These are phyloP conservation scores for Caenorhabditis sinica DNA, from an alignment of 2,888 invertebrate genomes.

Conservation along the genomic window DNA sequence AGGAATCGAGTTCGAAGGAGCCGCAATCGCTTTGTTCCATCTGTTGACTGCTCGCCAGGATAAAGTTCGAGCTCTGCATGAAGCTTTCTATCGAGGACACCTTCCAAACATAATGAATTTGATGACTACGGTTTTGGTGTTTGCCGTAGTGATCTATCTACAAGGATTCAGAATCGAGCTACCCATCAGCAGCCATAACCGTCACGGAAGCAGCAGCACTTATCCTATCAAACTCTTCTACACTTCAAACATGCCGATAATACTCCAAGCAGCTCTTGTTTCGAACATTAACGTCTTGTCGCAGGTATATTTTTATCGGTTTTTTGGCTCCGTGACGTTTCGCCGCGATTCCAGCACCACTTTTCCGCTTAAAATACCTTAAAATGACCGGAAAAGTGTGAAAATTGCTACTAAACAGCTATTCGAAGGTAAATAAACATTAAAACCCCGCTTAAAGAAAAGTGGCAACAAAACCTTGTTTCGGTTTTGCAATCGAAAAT, in stretches of 20 bases:
- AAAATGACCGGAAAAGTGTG: too few relatives aligned
- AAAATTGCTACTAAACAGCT: too few relatives aligned
- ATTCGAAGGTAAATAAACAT: too few relatives aligned
- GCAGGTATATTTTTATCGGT: too few relatives aligned
- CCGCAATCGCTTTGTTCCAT: constrained; percentile 98
- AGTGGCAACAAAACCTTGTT: too few relatives aligned
- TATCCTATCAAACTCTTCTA: constrained; percentile 99
- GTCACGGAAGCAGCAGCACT: constrained; percentile 98
- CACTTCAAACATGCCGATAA: constrained; percentile 99
- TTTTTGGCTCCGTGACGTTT: too few relatives aligned
- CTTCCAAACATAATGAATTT: constrained; percentile 99
- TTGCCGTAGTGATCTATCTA: constrained; percentile 99
- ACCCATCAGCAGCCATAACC: constrained; percentile 98
- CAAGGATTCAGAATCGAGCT: constrained; percentile 98
- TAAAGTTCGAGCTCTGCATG: constrained; percentile 98
- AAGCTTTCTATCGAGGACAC: constrained; percentile 99
- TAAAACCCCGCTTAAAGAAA: too few relatives aligned
- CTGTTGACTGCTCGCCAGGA: constrained; percentile 97
- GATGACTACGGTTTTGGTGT: constrained; percentile 97
- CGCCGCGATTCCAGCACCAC: too few relatives aligned
- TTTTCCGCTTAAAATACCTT: too few relatives aligned
- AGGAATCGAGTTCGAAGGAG: constrained; percentile 98
- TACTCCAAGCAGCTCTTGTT: constrained; percentile 97
- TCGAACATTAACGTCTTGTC: constrained; percentile 99
- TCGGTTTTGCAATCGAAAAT: too few relatives aligned